These are phyloP conservation scores for Tenodera sinensis DNA, from an alignment of 2,888 invertebrate genomes.

Conservation along the genomic window DNA sequence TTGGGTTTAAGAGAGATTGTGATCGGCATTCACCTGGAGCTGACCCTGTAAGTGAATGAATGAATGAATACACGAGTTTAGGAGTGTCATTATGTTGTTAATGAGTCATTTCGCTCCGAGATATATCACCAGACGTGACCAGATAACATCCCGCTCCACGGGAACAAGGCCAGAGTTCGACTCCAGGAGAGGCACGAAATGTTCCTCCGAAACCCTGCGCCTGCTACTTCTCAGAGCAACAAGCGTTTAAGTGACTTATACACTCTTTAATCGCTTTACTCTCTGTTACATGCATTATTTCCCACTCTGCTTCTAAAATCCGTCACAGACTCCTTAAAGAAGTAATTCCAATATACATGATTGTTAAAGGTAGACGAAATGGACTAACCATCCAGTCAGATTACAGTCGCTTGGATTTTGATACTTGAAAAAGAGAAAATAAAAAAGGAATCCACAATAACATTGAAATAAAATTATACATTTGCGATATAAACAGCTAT, in stretches of 20 bases:
- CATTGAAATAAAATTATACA: too few species aligned
- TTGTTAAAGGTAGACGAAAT: too few species aligned
- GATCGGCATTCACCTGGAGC: background rate
- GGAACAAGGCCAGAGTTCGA: background rate
- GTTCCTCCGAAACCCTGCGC: background rate
- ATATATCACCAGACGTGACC: background rate
- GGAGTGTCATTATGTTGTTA: background rate
- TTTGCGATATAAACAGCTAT: too few species aligned
- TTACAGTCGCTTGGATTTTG: too few species aligned
- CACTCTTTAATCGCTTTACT: too few species aligned
- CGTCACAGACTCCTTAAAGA: too few species aligned
- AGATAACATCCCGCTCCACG: background rate
- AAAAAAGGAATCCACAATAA: too few species aligned
- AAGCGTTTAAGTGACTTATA: background rate
- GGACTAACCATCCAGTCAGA: too few species aligned
- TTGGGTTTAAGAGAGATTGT: background rate
- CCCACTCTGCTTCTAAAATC: too few species aligned
- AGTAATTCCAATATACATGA: too few species aligned
- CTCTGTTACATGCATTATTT: too few species aligned
- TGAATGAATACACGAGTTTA: background rate
- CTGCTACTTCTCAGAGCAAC: background rate
- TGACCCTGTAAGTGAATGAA: background rate
- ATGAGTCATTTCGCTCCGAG: background rate
- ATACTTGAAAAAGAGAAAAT: too few species aligned
- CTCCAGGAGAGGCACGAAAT: background rate